These are phyloP conservation scores for Trilocha varians DNA, from an alignment of 2,888 invertebrate species.

Conservation along the genomic window DNA sequence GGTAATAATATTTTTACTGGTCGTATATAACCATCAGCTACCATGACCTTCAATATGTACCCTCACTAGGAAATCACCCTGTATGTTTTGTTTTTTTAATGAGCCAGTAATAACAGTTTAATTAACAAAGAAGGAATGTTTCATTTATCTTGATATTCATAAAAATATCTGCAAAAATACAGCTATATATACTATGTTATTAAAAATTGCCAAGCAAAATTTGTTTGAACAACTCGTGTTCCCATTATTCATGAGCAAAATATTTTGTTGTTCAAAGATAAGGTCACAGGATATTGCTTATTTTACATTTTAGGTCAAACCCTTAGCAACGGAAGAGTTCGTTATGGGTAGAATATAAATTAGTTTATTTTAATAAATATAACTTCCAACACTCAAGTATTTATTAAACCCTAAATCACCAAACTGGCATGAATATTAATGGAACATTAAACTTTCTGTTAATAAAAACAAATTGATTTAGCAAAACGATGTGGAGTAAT, in stretches of 20 bases:
- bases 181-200: too few relatives aligned
- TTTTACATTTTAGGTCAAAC: constrained; percentile 2
- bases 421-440: constrained; percentile 31
- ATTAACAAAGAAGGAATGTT: too few relatives aligned
- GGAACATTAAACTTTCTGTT: constrained; percentile 21
- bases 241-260: constrained; percentile 12
- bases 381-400: constrained; percentile 23
- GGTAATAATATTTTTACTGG: too few relatives aligned
- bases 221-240: background rate
- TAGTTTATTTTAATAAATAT: constrained; percentile 22
- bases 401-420: constrained; percentile 28
- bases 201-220: background rate
- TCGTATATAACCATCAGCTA: too few relatives aligned
- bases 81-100: too few relatives aligned
- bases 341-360: constrained; percentile 19
- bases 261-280: background rate
- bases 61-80: too few relatives aligned
- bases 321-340: constrained; percentile 4
- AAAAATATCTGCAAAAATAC: too few relatives aligned
- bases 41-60: too few relatives aligned
- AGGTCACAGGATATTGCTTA: background rate
- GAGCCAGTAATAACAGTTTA: too few relatives aligned
- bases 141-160: too few relatives aligned
- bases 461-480: constrained; percentile 37
- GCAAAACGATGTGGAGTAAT: constrained; percentile 34